Evolutionary conservation across 1,140 invertebrate species (phyloP).

Genomic region (Nixonia krombeini): DNA sequence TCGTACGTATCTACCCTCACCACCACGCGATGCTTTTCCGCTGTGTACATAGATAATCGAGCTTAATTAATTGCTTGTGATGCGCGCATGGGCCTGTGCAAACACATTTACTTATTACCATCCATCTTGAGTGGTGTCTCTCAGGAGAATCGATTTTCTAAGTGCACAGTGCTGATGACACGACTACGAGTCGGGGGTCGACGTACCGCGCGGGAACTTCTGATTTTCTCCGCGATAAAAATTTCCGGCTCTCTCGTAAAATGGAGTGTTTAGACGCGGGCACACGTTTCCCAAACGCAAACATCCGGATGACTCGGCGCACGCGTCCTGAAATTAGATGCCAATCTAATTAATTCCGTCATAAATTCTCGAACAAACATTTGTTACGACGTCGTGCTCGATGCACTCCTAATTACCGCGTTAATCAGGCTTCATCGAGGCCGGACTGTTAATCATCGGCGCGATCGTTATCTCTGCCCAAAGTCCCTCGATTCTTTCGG

Average conservation of each 20-base stretch:
- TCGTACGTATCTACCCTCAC: constrained; percentile 49
- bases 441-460: no score
- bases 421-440: no score
- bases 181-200: constrained; percentile 52
- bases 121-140: constrained; percentile 63
- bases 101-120: constrained; percentile 71
- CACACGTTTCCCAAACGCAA: constrained; percentile 7
- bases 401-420: no score
- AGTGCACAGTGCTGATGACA: constrained; percentile 58
- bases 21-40: constrained; percentile 33
- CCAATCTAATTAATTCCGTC: no score
- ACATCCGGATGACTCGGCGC: no score
- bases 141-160: constrained; percentile 64
- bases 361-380: no score
- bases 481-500: no score
- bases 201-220: constrained; percentile 32
- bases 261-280: constrained; percentile 8
- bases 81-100: constrained; percentile 60
- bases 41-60: constrained; percentile 68
- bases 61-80: constrained; percentile 69
- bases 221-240: constrained; percentile 25
- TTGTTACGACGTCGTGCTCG: no score
- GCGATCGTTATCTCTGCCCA: no score
- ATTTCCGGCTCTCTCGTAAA: constrained; percentile 13
- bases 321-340: no score